These are phyloP conservation scores for Tamias sibiricus DNA, from an alignment of 2,113 vertebrate genomes.

Conservation along the genomic window DNA sequence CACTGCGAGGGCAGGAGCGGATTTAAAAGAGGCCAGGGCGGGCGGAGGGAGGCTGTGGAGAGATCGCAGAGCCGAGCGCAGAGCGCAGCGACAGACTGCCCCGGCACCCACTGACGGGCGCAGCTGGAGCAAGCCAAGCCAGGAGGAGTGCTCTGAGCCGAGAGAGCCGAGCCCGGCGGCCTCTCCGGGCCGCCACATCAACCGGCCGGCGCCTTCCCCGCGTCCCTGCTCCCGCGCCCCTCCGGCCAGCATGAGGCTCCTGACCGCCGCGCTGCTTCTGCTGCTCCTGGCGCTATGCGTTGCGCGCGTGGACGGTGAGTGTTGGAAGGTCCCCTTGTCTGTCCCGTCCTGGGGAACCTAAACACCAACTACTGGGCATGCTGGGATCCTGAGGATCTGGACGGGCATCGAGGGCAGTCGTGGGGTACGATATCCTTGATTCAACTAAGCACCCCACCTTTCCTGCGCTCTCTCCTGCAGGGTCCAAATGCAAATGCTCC, in stretches of 20 bases:
- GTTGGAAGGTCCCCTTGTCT: neutral
- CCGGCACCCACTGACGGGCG: slow-evolving; percentile 42
- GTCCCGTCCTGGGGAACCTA: neutral
- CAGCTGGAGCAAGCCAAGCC: neutral
- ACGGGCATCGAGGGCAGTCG: neutral
- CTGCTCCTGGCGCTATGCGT: slow-evolving; percentile 92
- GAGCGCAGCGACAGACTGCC: neutral
- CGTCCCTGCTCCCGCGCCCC: slow-evolving; percentile 63
- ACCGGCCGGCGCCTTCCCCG: neutral
- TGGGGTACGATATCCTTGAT: neutral
- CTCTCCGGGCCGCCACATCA: neutral
- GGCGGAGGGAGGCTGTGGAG: slow-evolving; percentile 77
- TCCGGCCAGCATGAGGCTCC: slow-evolving; percentile 92
- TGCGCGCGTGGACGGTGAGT: slow-evolving; percentile 93
- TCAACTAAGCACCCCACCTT: slow-evolving; percentile 7
- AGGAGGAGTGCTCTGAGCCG: neutral
- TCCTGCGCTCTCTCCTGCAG: slow-evolving; percentile 82
- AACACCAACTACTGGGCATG: neutral
- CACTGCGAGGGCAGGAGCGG: slow-evolving; percentile 86
- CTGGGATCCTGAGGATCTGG: neutral
- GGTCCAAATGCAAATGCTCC: slow-evolving; percentile 98
- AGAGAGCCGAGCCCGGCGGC: neutral
- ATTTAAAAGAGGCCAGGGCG: slow-evolving; percentile 92
- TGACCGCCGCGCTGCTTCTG: slow-evolving; percentile 92
- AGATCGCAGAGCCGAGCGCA: slow-evolving; percentile 49